Conservation (phyloP, 2,113 vertebrate genomes). For the Dolichallabes microphthalmus region DNA sequence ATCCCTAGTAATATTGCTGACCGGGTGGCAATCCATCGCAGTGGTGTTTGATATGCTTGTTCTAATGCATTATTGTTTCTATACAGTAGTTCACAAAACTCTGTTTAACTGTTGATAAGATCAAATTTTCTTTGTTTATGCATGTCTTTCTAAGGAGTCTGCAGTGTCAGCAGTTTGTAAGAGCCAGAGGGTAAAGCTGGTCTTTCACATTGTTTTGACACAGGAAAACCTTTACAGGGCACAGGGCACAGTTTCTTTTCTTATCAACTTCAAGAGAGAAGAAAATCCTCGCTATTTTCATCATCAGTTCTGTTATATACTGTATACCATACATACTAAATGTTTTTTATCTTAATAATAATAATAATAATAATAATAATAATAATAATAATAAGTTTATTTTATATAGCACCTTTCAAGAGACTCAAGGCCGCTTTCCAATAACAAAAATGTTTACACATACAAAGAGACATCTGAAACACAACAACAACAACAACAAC, state of each 20-base stretch:
- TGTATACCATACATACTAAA: neutral
- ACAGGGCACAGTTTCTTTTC: neutral
- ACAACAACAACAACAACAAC: no score
- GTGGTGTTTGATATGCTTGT: no score
- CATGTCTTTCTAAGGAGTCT: neutral
- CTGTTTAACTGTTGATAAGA: neutral
- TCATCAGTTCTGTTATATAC: neutral
- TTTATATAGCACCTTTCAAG: no score
- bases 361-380: no score
- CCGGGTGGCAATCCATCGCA: no score
- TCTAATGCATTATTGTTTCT: neutral
- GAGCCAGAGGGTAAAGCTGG: neutral
- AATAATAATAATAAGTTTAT: no score
- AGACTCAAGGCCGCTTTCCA: no score
- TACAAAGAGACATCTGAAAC: no score
- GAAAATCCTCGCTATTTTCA: constrained; percentile 4
- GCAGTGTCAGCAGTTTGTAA: neutral
- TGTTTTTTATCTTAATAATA: neutral
- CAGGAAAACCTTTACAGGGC: neutral
- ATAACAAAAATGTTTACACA: no score
- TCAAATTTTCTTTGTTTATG: neutral
- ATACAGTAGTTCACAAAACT: neutral
- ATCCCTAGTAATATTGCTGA: no score
- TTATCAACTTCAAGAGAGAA: neutral
- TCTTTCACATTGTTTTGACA: neutral